A percentile compares a stretch with the other conserved stretches of the same genome.
phyloP scores from a whole-genome alignment of 1,140 invertebrate genomes.

The Nautilus pompilius region DNA sequence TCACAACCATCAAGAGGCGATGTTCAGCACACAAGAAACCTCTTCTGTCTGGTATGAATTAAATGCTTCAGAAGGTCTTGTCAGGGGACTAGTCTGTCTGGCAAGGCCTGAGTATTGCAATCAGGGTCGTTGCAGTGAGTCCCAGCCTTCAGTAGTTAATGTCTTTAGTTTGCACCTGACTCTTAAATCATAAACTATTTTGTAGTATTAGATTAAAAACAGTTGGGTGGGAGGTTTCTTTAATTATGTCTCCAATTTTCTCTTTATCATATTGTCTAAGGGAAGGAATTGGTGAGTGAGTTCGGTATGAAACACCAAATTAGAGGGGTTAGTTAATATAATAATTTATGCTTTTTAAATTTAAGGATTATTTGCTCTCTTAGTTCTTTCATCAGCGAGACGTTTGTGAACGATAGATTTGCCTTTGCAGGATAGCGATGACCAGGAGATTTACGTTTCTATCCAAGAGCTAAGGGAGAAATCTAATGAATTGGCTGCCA shows the following conservation, averaged over 20 bases:
- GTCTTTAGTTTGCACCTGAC: no score
- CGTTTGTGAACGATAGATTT: not conserved
- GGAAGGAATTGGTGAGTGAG: not conserved
- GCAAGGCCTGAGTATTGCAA: no score
- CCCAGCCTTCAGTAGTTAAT: no score
- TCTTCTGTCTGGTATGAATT: no score
- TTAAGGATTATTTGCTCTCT: not conserved
- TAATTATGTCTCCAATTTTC: not conserved
- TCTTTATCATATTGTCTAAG: not conserved
- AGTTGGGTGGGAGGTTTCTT: no score
- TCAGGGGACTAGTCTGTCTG: no score
- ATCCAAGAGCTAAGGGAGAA: conserved; percentile 47
- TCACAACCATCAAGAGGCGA: no score
- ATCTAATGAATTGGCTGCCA: conserved; percentile 32
- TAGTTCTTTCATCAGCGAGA: not conserved
- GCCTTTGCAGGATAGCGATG: conserved; percentile 40
- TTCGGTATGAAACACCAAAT: not conserved
- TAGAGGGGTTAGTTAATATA: not conserved
- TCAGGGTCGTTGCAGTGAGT: no score
- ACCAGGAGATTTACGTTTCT: conserved; percentile 46
- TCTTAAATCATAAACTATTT: no score
- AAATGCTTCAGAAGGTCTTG: no score
- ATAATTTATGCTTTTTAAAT: not conserved
- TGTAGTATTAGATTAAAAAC: no score
- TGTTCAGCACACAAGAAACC: no score